These are phyloP conservation scores for Gavialis gangeticus DNA, from an alignment of 2,113 vertebrate species.

Conservation along the genomic window DNA sequence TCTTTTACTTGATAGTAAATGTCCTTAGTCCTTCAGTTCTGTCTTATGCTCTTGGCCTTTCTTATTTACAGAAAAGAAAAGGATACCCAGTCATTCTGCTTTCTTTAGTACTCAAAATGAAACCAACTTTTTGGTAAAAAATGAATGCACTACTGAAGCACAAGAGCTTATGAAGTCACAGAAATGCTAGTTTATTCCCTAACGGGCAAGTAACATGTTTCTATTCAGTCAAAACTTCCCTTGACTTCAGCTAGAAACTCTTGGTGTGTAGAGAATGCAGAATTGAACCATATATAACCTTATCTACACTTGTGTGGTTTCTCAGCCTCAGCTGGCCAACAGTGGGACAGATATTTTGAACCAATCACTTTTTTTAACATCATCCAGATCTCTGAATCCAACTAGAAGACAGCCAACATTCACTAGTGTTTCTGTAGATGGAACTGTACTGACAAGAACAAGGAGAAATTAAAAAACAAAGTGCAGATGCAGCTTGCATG, in stretches of 20 bases:
- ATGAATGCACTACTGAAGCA: background rate
- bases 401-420: background rate
- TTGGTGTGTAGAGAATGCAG: background rate
- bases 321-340: background rate
- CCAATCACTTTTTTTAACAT: background rate
- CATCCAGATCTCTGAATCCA: background rate
- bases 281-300: background rate
- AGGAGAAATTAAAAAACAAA: background rate
- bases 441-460: background rate
- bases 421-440: background rate
- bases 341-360: background rate
- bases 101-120: background rate
- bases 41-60: constrained; percentile 3
- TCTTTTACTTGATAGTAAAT: background rate
- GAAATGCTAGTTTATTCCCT: constrained; percentile 43
- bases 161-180: constrained; percentile 1
- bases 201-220: constrained; percentile 19
- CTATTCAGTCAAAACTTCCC: constrained; percentile 36
- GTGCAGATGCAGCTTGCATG: background rate
- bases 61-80: background rate
- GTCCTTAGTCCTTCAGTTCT: background rate
- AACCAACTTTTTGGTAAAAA: constrained; percentile 15
- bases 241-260: constrained; percentile 24
- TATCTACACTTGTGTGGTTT: no score
- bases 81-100: background rate